Conservation (phyloP, 2,113 vertebrate species). For the cattle (Bos taurus) region ARS-UCD2.0 NC_037342.1:58633501-58634000, state of each 20-base stretch:
- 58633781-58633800: neutral
- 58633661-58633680: neutral
- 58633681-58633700: neutral
- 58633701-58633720: neutral
- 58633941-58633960: neutral
- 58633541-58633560: neutral
- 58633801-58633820: neutral
- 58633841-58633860: neutral
- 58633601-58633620: neutral
- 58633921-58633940: neutral
- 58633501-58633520: neutral
- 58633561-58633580: neutral
- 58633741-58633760: neutral
- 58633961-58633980: neutral
- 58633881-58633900: neutral
- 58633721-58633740: neutral
- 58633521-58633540: neutral
- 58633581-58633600: neutral
- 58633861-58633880: neutral
- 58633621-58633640: neutral
- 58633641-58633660: conserved; percentile 2
- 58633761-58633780: neutral
- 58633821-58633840: neutral
- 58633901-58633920: neutral
- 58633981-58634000: neutral